These are phyloP conservation scores for Danaus chrysippus DNA, from an alignment of 2,888 invertebrate species.

Conservation along the genomic window DNA sequence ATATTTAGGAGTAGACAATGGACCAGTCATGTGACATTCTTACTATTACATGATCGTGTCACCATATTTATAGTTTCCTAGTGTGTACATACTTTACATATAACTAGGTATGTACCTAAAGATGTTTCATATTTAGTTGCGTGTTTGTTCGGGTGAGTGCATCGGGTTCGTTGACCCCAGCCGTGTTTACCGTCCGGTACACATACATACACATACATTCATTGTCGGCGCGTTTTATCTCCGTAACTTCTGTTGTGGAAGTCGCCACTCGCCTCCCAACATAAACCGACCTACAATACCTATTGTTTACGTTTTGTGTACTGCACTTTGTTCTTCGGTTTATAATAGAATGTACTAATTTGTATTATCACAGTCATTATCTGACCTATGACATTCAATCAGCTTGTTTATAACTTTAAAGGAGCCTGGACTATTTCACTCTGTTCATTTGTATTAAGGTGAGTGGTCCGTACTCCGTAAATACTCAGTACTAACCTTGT, in stretches of 20 bases:
- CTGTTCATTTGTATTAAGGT: not conserved
- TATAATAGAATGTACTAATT: too few species aligned
- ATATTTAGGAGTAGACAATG: too few species aligned
- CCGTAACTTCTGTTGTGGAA: conserved; percentile 23
- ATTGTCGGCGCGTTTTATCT: conserved; percentile 22
- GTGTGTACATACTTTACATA: too few species aligned
- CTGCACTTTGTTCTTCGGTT: too few species aligned
- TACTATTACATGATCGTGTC: too few species aligned
- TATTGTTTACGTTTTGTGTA: too few species aligned
- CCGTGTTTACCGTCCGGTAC: conserved; percentile 60
- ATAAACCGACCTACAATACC: not conserved
- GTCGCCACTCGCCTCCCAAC: conserved; percentile 18
- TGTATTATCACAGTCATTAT: too few species aligned
- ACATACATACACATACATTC: conserved; percentile 17
- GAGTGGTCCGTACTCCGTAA: not conserved
- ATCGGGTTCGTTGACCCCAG: conserved; percentile 53
- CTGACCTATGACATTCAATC: too few species aligned
- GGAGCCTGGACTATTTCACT: not conserved
- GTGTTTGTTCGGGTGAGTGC: conserved; percentile 30
- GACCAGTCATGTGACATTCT: too few species aligned
- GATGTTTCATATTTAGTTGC: conserved; percentile 21
- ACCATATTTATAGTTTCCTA: too few species aligned
- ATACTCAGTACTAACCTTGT: conserved; percentile 21
- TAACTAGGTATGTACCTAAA: conserved; percentile 2
- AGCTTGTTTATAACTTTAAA: not conserved